Percentiles rank a stretch among this genome's conserved stretches.
These are phyloP conservation scores for Anthoptus insignis DNA, from an alignment of 2,888 invertebrate genomes.

Conservation along the genomic window DNA sequence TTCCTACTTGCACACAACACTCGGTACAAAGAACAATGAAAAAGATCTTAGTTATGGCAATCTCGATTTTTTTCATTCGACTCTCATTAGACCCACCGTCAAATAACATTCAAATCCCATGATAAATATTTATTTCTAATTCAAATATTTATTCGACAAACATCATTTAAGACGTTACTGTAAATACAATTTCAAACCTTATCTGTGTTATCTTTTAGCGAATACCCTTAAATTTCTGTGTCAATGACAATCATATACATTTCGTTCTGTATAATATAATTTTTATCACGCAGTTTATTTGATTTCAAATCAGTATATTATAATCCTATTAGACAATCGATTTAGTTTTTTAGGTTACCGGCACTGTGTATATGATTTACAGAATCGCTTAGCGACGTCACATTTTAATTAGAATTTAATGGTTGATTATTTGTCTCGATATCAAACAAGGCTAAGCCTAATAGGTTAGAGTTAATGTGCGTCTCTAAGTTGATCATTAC, in stretches of 20 bases:
- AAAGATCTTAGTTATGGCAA: background rate
- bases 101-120: slow-evolving; percentile 6
- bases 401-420: slow-evolving; percentile 6
- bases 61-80: background rate
- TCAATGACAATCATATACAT: slow-evolving; percentile 28
- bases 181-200: slow-evolving; percentile 19
- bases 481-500: slow-evolving; percentile 16
- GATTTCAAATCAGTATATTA: slow-evolving; percentile 17
- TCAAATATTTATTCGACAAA: slow-evolving; percentile 10
- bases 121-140: slow-evolving; percentile 10
- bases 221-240: slow-evolving; percentile 32
- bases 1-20: slow-evolving; percentile 2
- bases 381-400: slow-evolving; percentile 9
- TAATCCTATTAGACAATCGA: slow-evolving; percentile 21
- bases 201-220: slow-evolving; percentile 31
- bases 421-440: slow-evolving; percentile 1
- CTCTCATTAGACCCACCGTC: background rate
- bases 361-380: background rate
- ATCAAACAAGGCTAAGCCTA: slow-evolving; percentile 2
- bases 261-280: background rate
- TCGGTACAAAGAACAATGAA: background rate
- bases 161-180: slow-evolving; percentile 1
- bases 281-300: slow-evolving; percentile 12
- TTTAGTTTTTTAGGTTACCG: slow-evolving; percentile 12
- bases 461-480: slow-evolving; percentile 6